These are phyloP conservation scores for Lepilemur ruficaudatus DNA, from an alignment of 2,797 vertebrate genomes.

Conservation along the genomic window DNA sequence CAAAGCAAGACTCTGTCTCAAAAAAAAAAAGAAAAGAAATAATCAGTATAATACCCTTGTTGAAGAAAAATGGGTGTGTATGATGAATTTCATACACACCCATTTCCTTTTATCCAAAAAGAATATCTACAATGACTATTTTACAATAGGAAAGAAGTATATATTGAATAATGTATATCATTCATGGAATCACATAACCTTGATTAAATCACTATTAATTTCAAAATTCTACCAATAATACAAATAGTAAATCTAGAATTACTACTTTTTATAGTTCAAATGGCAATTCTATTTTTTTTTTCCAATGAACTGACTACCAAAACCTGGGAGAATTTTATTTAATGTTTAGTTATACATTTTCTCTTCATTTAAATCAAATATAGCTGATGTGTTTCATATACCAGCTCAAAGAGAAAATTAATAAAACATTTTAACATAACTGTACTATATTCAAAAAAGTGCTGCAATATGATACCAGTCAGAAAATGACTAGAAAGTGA, in stretches of 20 bases:
- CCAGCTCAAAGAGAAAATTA: conserved; percentile 40
- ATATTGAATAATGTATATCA: not conserved
- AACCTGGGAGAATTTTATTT: not conserved
- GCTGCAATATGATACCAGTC: not conserved
- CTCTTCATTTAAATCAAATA: conserved; percentile 60
- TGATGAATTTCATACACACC: not conserved
- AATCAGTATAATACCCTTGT: no score
- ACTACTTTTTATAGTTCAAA: conserved; percentile 26
- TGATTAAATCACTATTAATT: not conserved
- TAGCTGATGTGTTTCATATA: conserved; percentile 63
- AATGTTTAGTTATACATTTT: not conserved
- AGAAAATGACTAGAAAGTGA: conserved; percentile 57
- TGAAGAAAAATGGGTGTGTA: not conserved
- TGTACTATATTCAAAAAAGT: conserved; percentile 24
- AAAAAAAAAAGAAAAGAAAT: no score
- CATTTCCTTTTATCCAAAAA: not conserved
- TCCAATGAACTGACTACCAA: not conserved
- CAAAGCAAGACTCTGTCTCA: no score
- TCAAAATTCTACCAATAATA: not conserved
- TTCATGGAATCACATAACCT: not conserved
- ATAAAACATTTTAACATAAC: conserved; percentile 75
- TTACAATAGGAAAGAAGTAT: not conserved
- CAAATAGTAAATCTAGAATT: not conserved
- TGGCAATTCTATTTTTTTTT: not conserved
- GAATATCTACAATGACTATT: not conserved